Evolutionary conservation across 2,888 invertebrate genomes (phyloP).

Genomic region (Amblyjoppa fuscipennis): DNA sequence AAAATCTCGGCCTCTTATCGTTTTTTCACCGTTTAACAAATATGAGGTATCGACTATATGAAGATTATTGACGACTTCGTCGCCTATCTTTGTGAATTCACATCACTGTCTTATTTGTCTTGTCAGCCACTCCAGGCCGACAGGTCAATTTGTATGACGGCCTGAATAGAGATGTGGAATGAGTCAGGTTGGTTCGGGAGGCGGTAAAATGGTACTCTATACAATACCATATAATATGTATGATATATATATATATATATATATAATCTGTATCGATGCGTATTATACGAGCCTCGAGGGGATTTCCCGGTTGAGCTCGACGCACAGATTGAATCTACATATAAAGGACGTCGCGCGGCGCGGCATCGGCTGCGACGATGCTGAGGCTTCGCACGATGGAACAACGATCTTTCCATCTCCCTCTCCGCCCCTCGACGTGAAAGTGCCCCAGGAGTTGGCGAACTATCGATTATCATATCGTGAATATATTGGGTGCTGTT

Average conservation of each 20-base stretch:
- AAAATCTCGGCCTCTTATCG: not conserved
- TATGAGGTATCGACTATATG: not conserved
- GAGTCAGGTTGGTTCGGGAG: slow-evolving; percentile 49
- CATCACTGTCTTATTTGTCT: slow-evolving; percentile 2
- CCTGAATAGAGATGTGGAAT: slow-evolving; percentile 53
- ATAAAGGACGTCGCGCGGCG: slow-evolving; percentile 63
- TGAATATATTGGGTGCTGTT: slow-evolving; percentile 38
- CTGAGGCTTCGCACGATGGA: slow-evolving; percentile 15
- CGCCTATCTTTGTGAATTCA: not conserved
- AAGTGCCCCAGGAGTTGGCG: slow-evolving; percentile 35
- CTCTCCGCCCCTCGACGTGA: not conserved
- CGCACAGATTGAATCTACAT: slow-evolving; percentile 70
- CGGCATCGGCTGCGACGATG: slow-evolving; percentile 45
- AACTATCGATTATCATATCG: slow-evolving; percentile 64
- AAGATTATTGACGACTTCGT: not conserved
- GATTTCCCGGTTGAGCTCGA: slow-evolving; percentile 58
- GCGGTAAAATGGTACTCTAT: slow-evolving; percentile 49
- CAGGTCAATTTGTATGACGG: slow-evolving; percentile 56
- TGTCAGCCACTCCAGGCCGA: slow-evolving; percentile 11
- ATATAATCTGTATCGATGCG: slow-evolving; percentile 45
- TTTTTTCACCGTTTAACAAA: not conserved
- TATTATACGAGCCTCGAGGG: slow-evolving; percentile 65
- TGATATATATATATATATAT: too few relatives aligned
- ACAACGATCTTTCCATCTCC: slow-evolving; percentile 42
- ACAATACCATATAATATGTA: slow-evolving; percentile 14